Percentiles rank a stretch among this genome's conserved stretches.
Evolutionary conservation across 2,797 vertebrate genomes (phyloP).

Genomic region (Sebastes glaucus): DNA sequence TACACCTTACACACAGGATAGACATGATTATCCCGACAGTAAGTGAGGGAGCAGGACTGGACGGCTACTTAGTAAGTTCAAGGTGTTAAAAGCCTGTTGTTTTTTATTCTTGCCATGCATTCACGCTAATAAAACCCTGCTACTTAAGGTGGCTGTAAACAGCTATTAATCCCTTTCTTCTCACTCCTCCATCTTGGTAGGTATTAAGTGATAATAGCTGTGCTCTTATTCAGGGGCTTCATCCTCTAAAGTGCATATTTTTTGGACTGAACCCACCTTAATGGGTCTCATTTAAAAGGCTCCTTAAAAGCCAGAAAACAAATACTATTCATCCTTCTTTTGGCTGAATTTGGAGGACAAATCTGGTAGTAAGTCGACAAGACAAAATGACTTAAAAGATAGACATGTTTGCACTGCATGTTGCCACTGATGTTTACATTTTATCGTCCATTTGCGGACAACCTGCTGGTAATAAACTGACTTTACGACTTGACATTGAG

Average conservation of each 20-base stretch:
- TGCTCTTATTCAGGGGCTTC: neutral
- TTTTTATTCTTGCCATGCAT: neutral
- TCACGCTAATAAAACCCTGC: neutral
- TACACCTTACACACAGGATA: neutral
- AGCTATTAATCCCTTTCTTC: conserved; percentile 13
- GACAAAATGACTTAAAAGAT: neutral
- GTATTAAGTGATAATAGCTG: conserved; percentile 10
- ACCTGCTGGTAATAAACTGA: neutral
- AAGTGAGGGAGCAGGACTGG: neutral
- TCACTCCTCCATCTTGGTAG: neutral
- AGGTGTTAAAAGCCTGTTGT: conserved; percentile 3
- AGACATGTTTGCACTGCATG: neutral
- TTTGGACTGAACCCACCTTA: neutral
- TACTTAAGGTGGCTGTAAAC: neutral
- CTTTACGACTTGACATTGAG: conserved; percentile 12
- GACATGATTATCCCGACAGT: neutral
- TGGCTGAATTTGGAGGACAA: neutral
- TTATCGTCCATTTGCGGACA: neutral
- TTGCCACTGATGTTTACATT: neutral
- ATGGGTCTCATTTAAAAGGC: neutral
- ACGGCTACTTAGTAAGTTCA: neutral
- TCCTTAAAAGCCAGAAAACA: neutral
- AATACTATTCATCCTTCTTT: neutral
- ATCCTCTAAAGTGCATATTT: neutral
- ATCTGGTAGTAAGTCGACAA: neutral